Evolutionary conservation across 2,888 invertebrate species (phyloP), one percentile per base, ranked within the genome.

Genomic region (Macaria notata): DNA sequence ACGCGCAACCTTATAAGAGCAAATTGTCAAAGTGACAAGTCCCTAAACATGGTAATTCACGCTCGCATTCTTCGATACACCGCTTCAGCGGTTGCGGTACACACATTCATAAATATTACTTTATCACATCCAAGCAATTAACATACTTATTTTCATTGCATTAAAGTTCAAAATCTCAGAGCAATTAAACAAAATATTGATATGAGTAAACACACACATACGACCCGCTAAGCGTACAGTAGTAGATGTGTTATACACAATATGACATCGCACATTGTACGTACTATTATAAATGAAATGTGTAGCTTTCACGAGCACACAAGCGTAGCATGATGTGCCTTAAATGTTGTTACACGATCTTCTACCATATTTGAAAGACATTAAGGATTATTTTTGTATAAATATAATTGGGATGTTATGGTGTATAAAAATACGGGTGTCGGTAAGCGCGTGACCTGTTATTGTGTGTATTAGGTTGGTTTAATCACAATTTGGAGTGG

Each of bases 401-500:
- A 7, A 0, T 8, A 5, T 9, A 3, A 3, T n/a, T 52, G 51
- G 56, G 56, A 46, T 51, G 51, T 62, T 65, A 56, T 43, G 61
- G 46, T 58, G 55, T 61, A 65, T 63, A 69, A 73, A 73, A 59
- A 70, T 66, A 77, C 74, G 78, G 83, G 84, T 85, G 87, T 85
- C 79, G 83, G 88, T 84, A 87, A 86, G 81, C 83, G 88, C 84
- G 84, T 88, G 90, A 88, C 88, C 88, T 88, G 90, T 90, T 89
- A 88, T 88, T 90, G 89, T 90, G 88, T 90, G 88, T 88, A 89
- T 90, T 89, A 86, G 88, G 88, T 85, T 88, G 86, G 83, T 86
- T 90, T 90, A 90, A 90, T 91, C 90, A 91, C 89, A 88, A 89
- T 89, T 90, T 86, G 83, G 89, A 89, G 88, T 88, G 87, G 84